Base-by-base conservation (phyloP, 2,888 invertebrate genomes). In the Stictocephala bisonia region DNA sequence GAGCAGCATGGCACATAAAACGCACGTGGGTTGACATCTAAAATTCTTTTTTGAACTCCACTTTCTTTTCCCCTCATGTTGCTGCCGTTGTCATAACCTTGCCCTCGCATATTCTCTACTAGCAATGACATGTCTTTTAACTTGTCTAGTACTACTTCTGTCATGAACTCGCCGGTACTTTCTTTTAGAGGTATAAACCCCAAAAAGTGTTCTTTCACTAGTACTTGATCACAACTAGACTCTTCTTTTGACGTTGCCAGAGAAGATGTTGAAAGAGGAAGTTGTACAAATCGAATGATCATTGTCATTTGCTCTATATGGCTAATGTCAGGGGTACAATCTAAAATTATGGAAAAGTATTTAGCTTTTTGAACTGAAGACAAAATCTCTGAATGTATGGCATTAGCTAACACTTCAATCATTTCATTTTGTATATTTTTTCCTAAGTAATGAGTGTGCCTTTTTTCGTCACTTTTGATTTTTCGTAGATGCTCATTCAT, bases 271-370 rank as follows among this genome's bases (percentile, higher is more conserved):
- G 22, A 20, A 4, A 11, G 35, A 9, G 35, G 35, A 9, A 31
- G 6, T 26, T 20, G 20, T 2, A 71, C 44, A 71, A 71, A 71
- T 4, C 71, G 27, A 18, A 60, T 13, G 20, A 71, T 20, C 11
- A 58, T 48, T 29, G 58, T 60, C 60, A 71, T 60, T 11, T 71
- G 44, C 31, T 71, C 71, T 29, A 40, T 24, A 1, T 15, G 1
- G 20, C 18, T 27, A 44, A 71, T 20, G n/a, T 44, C 71, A 7
- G 71, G 70, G 11, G 71, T 71, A 48, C 71, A 71, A 31, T 71
- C 44, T 2, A 66, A 44, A 22, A 66, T 44, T 1, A 66, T 44
- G 1, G 18, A 40, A 29, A 50, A 69, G 40, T 73, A 60, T 24
- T 53, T 53, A 6, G 71, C 27, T n/a, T 3, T 15, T 9, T 48